A percentile compares a stretch with the other conserved stretches of the same genome.
Evolutionary conservation across 2,113 vertebrate species (phyloP).

Genomic region (Numida meleagris): DNA sequence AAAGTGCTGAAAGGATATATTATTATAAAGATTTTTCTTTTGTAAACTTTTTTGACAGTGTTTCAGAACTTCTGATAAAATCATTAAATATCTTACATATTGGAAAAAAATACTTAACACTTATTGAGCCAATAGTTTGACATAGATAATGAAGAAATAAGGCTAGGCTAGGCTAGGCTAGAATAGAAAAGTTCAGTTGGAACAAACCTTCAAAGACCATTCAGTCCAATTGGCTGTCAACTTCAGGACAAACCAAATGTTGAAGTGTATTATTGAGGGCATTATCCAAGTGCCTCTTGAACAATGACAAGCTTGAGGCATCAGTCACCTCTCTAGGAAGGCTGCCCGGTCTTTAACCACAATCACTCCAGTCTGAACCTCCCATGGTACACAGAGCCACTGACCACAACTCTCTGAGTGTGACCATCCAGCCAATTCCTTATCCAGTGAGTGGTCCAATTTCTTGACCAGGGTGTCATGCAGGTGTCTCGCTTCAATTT

Average conservation of each 20-base stretch:
- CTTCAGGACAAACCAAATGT: background rate
- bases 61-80: background rate
- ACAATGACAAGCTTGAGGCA: background rate
- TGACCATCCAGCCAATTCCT: no score
- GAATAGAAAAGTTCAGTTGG: background rate
- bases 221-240: background rate
- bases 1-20: accelerated
- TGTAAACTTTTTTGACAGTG: background rate
- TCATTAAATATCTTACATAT: accelerated
- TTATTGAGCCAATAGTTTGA: background rate
- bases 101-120: background rate
- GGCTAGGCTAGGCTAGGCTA: background rate
- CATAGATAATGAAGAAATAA: background rate
- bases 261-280: background rate
- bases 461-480: no score
- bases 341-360: no score
- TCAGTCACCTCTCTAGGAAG: background rate
- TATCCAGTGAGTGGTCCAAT: no score
- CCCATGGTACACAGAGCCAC: background rate
- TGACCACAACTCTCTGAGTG: no score
- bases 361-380: background rate
- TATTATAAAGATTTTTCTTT: background rate
- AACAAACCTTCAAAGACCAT: no score
- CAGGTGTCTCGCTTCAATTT: no score
- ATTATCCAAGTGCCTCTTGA: background rate